Conservation (phyloP, 2,113 vertebrate species). For the Hemibagrus wyckioides region DNA sequence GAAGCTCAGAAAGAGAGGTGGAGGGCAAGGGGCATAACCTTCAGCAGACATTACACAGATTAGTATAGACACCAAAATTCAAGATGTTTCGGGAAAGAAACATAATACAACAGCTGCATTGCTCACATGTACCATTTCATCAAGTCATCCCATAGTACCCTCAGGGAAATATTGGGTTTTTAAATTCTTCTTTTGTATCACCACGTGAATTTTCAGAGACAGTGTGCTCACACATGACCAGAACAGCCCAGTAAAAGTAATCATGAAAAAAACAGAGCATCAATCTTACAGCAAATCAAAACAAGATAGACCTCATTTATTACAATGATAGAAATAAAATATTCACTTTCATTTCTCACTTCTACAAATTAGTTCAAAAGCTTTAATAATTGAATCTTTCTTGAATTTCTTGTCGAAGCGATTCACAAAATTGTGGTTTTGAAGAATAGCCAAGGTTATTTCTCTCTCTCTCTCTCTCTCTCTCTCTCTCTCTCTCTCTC, state of each 20-base stretch:
- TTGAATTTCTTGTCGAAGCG: background rate
- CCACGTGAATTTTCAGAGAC: conserved; percentile 1
- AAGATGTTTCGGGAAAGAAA: background rate
- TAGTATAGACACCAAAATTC: background rate
- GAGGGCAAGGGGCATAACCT: conserved; percentile 27
- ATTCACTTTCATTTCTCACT: background rate
- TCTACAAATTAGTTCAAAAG: background rate
- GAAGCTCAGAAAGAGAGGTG: conserved; percentile 8
- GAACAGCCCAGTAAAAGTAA: background rate
- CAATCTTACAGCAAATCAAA: background rate
- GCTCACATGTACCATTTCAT: conserved; percentile 30
- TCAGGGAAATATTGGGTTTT: conserved; percentile 15
- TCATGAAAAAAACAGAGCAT: background rate
- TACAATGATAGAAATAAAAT: background rate
- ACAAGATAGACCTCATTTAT: background rate
- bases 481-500: background rate
- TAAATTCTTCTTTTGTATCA: conserved; percentile 48
- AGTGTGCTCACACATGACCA: conserved; percentile 4
- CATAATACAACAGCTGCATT: conserved; percentile 20
- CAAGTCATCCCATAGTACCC: conserved; percentile 19
- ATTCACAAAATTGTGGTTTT: background rate
- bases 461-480: background rate
- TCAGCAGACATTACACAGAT: conserved; percentile 1
- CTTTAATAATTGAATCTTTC: background rate
- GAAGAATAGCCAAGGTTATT: background rate